Evolutionary conservation across 2,888 invertebrate genomes (phyloP).

Genomic region (Panopea generosa): DNA sequence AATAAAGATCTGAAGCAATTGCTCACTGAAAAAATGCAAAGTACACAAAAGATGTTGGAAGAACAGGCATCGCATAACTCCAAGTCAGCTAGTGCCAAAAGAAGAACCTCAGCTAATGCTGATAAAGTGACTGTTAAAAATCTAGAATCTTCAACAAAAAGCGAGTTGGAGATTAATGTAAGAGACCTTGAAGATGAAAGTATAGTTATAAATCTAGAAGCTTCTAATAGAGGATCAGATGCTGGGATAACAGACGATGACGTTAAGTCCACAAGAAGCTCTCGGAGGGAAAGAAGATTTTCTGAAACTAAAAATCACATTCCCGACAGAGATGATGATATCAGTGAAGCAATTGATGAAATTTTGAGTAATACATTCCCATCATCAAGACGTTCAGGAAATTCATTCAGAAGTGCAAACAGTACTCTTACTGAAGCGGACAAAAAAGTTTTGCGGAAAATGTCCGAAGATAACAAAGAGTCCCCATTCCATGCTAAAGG

Average conservation of each 20-base stretch:
- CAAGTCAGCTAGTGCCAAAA: constrained; percentile 10
- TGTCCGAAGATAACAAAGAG: constrained; percentile 63
- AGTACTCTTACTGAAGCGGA: constrained; percentile 78
- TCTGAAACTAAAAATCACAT: constrained; percentile 69
- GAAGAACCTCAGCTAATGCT: background rate
- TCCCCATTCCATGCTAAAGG: constrained; percentile 77
- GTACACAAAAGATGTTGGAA: constrained; percentile 53
- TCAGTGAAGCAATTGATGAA: constrained; percentile 81
- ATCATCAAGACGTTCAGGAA: constrained; percentile 60
- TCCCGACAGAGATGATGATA: constrained; percentile 68
- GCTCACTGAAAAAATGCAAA: constrained; percentile 58
- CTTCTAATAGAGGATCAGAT: constrained; percentile 21
- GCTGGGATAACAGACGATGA: constrained; percentile 50
- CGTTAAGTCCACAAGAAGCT: constrained; percentile 53
- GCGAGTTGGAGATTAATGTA: background rate
- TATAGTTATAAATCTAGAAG: background rate
- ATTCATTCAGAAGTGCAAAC: constrained; percentile 58
- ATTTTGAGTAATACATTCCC: constrained; percentile 77
- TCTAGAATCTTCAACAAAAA: too few relatives aligned
- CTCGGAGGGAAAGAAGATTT: constrained; percentile 71
- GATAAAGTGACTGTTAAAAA: too few relatives aligned
- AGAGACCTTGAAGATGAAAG: background rate
- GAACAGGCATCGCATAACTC: constrained; percentile 44
- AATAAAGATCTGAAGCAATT: constrained; percentile 49
- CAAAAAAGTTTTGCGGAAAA: constrained; percentile 65